Conservation (phyloP, 35 echinoderm and acorn worm species). For the Diadema setosum region DNA sequence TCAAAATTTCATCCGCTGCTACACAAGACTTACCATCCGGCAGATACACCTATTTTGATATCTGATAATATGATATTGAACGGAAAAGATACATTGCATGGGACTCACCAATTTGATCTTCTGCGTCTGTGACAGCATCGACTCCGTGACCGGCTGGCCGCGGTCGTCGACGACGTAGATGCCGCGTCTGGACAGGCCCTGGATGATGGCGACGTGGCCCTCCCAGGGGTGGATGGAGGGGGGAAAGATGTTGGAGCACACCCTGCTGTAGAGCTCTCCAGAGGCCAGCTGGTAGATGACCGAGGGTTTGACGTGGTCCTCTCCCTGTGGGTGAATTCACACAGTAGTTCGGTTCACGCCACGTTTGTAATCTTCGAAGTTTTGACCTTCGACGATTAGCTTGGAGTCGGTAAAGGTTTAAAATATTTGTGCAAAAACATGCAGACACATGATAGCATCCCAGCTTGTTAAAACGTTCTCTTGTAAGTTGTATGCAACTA, state of each 20-base stretch:
- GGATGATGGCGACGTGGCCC: slow-evolving; percentile 79
- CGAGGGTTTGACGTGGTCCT: slow-evolving; percentile 79
- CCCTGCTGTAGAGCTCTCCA: slow-evolving; percentile 81
- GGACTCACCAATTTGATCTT: slow-evolving; percentile 76
- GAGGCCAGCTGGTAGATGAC: slow-evolving; percentile 89
- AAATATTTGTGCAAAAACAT: neutral
- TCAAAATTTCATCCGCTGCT: no score
- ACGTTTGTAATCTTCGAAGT: no score
- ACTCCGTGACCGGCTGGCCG: slow-evolving; percentile 70
- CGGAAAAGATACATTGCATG: no score
- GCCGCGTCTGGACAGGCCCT: slow-evolving; percentile 69
- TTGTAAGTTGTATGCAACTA: no score
- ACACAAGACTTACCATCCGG: no score
- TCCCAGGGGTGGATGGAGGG: slow-evolving; percentile 72
- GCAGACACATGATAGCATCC: neutral
- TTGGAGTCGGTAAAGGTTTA: no score
- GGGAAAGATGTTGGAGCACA: slow-evolving; percentile 66
- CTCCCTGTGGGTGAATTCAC: slow-evolving; percentile 41
- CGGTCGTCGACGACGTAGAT: slow-evolving; percentile 80
- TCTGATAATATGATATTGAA: no score
- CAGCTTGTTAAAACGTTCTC: no score
- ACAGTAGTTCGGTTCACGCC: no score
- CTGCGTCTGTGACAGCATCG: slow-evolving; percentile 66
- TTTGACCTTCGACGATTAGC: no score
- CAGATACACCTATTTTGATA: no score